A percentile compares a stretch with the other conserved stretches of the same genome.
These are phyloP conservation scores for Troides aeacus DNA, from an alignment of 2,888 invertebrate species.

Conservation along the genomic window DNA sequence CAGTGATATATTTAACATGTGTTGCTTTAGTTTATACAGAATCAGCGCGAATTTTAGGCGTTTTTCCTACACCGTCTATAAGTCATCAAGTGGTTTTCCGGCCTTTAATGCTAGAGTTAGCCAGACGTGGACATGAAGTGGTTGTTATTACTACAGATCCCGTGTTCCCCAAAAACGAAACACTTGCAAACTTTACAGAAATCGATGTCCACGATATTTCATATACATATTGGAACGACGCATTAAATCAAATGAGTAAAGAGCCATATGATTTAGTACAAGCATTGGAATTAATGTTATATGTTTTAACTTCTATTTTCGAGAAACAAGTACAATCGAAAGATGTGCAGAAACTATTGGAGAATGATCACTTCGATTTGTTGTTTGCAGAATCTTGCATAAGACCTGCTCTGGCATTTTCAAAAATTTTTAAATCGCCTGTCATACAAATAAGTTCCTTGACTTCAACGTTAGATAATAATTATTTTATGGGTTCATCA, in stretches of 20 bases:
- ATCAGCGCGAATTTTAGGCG: constrained; percentile 6
- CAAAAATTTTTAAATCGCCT: constrained; percentile 37
- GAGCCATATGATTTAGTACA: too few species aligned
- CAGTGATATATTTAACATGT: too few species aligned
- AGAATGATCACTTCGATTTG: constrained; percentile 36
- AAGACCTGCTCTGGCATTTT: constrained; percentile 32
- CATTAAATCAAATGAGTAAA: too few species aligned
- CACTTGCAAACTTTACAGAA: constrained; percentile 51
- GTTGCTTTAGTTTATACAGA: neutral
- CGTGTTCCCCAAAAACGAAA: constrained; percentile 36
- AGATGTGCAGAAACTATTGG: constrained; percentile 40
- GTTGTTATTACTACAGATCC: constrained; percentile 57
- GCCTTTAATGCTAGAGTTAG: constrained; percentile 53
- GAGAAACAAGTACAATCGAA: constrained; percentile 37
- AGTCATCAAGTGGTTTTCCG: constrained; percentile 56
- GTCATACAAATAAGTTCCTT: constrained; percentile 37
- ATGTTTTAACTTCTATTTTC: constrained; percentile 14
- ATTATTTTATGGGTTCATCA: constrained; percentile 34
- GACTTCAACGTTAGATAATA: constrained; percentile 25
- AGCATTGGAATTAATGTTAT: too few species aligned
- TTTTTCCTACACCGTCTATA: constrained; percentile 33
- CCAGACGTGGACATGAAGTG: constrained; percentile 58
- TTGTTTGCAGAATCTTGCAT: constrained; percentile 36
- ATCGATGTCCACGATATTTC: constrained; percentile 48
- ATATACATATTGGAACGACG: neutral